Evolutionary conservation across 2,113 vertebrate species (phyloP), one percentile per base, ranked within the genome.

Genomic region (Gasterosteus aculeatus): DNA sequence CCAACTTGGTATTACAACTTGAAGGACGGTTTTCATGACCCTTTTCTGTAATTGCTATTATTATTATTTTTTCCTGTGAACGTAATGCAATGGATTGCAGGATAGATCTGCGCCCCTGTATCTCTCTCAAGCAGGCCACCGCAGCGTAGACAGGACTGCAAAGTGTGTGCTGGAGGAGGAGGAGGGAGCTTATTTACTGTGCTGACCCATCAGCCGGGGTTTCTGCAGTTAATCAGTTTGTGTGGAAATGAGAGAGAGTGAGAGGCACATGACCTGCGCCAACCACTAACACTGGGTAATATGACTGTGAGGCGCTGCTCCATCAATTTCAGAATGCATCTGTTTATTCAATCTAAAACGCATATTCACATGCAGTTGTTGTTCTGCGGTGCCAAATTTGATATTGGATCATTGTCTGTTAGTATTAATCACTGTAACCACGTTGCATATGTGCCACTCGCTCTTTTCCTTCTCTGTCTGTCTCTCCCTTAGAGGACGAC

Each of bases 401-500:
- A 56, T 61, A 4, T 44, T 46, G 10, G 44, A 60, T 71, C 19
- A 10, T n/a, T 33, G 41, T 68, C 29, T 57, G 38, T 31, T 46
- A 3, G 33, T 5, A 58, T 47, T 33, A 56, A 19, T 57, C 56
- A 26, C 14, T 6, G 42, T 31, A 26, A 44, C 26, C 19, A 18
- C 22, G n/a, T 10, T n/a, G 49, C 19, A 53, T 42, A 7, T 60
- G 58, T 44, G 61, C 33, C 26, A 5, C 56, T 9, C 2, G 12
- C 26, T 58, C 74, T 14, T 35, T 16, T 56, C 5, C 26, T 2
- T 15, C 18, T 5, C 8, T 63, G 68, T 82, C 15, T 39, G n/a
- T 61, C 49, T 63, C 35, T 47, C 33, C 38, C n/a, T 22, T 86
- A 96, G 96, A 93, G 44, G 93, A 94, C 0, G 95, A 95, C 38